Evolutionary conservation across 1,140 invertebrate species (phyloP).

Genomic region (Nasonia giraulti): DNA sequence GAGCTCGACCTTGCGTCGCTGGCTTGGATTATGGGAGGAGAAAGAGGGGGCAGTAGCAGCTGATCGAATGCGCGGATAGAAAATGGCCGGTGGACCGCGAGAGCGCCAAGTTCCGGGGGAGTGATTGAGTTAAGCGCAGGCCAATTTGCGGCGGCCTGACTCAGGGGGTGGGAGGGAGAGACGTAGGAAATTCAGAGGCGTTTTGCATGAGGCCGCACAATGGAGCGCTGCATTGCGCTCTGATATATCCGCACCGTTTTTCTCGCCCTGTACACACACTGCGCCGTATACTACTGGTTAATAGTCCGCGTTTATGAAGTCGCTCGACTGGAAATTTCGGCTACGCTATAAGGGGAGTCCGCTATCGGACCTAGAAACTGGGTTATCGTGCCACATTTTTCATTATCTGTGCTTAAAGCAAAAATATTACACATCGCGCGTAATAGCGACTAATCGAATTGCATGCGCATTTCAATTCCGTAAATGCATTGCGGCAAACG

Average conservation of each 20-base stretch:
- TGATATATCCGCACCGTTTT: conserved; percentile 35
- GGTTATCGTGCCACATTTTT: neutral
- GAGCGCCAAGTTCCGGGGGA: neutral
- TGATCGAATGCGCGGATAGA: conserved; percentile 22
- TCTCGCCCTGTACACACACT: neutral
- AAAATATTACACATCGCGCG: too few species aligned
- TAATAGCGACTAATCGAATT: neutral
- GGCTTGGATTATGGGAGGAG: neutral
- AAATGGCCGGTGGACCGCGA: neutral
- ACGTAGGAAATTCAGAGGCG: conserved; percentile 2
- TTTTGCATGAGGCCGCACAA: conserved; percentile 26
- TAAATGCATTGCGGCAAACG: neutral
- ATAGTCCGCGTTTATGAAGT: neutral
- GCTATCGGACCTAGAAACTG: neutral
- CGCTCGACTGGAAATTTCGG: neutral
- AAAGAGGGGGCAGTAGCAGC: neutral
- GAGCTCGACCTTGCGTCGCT: neutral
- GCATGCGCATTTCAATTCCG: neutral
- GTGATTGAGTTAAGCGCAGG: neutral
- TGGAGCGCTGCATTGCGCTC: neutral
- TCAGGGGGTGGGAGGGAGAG: neutral
- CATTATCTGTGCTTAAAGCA: too few species aligned
- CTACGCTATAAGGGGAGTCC: too few species aligned
- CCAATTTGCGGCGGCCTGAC: neutral
- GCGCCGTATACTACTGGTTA: neutral